Evolutionary conservation across 2,888 invertebrate genomes (phyloP).

Genomic region (Troides oblongomaculatus): DNA sequence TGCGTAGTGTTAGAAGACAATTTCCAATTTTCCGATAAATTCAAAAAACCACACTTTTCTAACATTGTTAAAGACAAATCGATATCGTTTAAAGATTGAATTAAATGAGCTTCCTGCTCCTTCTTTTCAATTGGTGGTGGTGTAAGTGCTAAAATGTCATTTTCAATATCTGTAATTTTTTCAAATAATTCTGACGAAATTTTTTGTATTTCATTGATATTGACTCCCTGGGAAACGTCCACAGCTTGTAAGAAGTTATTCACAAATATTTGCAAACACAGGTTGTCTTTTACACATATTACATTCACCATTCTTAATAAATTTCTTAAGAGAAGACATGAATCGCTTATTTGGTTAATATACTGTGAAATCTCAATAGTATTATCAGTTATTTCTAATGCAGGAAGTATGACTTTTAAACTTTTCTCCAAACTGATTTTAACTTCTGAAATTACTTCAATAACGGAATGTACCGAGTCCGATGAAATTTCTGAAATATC

Average conservation of each 20-base stretch:
- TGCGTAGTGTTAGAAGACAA: constrained; percentile 49
- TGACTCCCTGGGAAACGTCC: constrained; percentile 51
- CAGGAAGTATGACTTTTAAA: constrained; percentile 54
- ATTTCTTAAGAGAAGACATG: constrained; percentile 54
- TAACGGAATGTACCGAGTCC: constrained; percentile 57
- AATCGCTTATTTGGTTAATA: constrained; percentile 50
- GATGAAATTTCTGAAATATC: constrained; percentile 58
- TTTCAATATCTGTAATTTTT: constrained; percentile 53
- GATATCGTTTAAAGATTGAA: constrained; percentile 59
- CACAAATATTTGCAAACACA: constrained; percentile 46
- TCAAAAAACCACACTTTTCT: constrained; percentile 63
- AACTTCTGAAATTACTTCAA: constrained; percentile 55
- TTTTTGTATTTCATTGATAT: constrained; percentile 52
- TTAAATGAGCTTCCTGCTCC: constrained; percentile 55
- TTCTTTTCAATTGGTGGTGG: constrained; percentile 44
- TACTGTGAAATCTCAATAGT: constrained; percentile 61
- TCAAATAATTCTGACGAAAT: constrained; percentile 58
- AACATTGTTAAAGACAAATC: constrained; percentile 62
- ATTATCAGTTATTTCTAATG: constrained; percentile 54
- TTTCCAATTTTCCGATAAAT: constrained; percentile 56
- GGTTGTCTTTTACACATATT: constrained; percentile 38
- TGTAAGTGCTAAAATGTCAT: constrained; percentile 58
- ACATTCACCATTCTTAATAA: constrained; percentile 38
- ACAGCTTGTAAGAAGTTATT: constrained; percentile 53
- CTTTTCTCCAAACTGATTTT: constrained; percentile 59